Percentiles rank a stretch among this genome's conserved stretches.
Evolutionary conservation across 2,888 invertebrate genomes (phyloP).

Genomic region (Ditula angustiorana): DNA sequence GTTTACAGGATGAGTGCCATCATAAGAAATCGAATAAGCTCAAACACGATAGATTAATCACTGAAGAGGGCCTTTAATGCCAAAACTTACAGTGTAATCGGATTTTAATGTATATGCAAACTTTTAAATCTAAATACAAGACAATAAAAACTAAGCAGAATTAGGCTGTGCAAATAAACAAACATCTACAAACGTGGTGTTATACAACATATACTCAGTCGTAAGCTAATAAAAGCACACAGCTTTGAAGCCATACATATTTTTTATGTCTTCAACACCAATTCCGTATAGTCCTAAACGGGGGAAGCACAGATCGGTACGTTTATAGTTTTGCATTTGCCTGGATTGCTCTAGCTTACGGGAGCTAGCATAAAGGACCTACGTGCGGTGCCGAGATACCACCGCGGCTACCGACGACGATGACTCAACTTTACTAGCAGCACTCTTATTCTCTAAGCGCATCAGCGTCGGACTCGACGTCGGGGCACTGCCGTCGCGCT

Average conservation of each 20-base stretch:
- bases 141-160: neutral
- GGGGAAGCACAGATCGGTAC: slow-evolving; percentile 36
- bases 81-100: neutral
- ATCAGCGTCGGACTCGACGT: no score
- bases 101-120: neutral
- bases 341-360: slow-evolving; percentile 45
- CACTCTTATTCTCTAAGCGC: no score
- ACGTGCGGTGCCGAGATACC: slow-evolving; percentile 44
- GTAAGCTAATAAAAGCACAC: neutral
- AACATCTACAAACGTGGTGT: neutral
- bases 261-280: neutral
- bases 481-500: no score
- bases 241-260: neutral
- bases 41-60: neutral
- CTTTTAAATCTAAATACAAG: neutral
- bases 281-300: neutral
- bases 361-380: slow-evolving; percentile 46
- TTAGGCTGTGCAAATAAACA: neutral
- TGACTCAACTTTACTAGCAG: slow-evolving; percentile 40
- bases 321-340: slow-evolving; percentile 47
- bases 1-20: neutral
- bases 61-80: neutral
- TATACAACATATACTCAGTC: neutral
- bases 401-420: slow-evolving; percentile 43
- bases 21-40: neutral